Evolutionary conservation across 2,888 invertebrate species (phyloP), one percentile per base, ranked within the genome.

Genomic region (Caenorhabditis macrosperma): DNA sequence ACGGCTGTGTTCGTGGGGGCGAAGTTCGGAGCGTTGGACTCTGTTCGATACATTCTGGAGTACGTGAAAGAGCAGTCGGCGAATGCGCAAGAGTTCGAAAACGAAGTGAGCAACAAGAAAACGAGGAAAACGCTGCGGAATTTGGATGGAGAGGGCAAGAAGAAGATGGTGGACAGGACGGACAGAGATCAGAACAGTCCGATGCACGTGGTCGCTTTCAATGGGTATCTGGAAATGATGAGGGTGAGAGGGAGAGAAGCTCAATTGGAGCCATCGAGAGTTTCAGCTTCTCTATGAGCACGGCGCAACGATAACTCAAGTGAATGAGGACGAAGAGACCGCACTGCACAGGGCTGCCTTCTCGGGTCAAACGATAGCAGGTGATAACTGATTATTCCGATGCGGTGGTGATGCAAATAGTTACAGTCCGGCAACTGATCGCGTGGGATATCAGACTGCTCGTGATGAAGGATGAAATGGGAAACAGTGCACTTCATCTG

Each of bases 291-390:
- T 92, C 64, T 78, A 92, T 61, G 88, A 91, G 6, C 78, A 91
- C 80, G 91, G 91, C 1, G 91, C 91, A 10, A 88, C 89, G 46
- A 86, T 91, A 55, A 91, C 91, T 78, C 89, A 87, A 55, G 91
- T 92, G 83, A 92, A 92, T 87, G 92, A 92, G 75, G 91, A 92
- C 61, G 92, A 92, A 82, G 90, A 91, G 77, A 91, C 91, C 17
- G 91, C 92, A 22, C 71, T 92, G 24, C 92, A 92, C 87, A 84
- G 92, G 50, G 92, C 92, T 26, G 91, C 91, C n/a, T 87, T 88
- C 76, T 85, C 85, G 82, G 92, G 92, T 17, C 50, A 80, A 48
- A 78, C 81, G 38, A 63, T 61, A 46, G 78, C 80, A 72, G 77
- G 77, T 77, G 33, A 33, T 5, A 9, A 9, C 5, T 33, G n/a